Conservation (phyloP, 2,113 vertebrate genomes). For the Tilapia sparmanii region DNA sequence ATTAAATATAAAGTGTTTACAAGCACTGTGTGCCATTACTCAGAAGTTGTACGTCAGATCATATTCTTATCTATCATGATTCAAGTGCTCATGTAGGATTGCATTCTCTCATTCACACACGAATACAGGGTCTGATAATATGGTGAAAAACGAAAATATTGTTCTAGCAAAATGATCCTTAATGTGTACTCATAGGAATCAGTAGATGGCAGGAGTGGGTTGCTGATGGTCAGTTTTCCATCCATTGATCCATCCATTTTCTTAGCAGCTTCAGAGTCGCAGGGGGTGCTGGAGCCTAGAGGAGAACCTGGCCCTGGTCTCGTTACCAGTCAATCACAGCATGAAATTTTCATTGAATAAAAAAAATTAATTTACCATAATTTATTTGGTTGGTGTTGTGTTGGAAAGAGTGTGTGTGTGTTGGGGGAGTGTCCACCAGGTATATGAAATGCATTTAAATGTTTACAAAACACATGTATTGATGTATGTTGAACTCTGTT, state of each 20-base stretch:
- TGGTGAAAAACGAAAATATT: neutral
- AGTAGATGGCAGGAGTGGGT: conserved; percentile 48
- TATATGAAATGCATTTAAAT: neutral
- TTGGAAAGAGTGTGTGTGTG: neutral
- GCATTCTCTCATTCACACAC: neutral
- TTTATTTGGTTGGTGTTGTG: neutral
- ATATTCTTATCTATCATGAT: neutral
- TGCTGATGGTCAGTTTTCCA: neutral
- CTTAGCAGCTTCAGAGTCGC: neutral
- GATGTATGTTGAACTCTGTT: neutral
- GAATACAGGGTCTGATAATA: neutral
- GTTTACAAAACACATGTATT: neutral
- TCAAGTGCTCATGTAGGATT: neutral
- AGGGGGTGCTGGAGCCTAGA: neutral
- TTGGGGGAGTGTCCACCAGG: neutral
- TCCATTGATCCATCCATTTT: neutral
- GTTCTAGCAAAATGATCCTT: neutral
- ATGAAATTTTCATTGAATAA: neutral
- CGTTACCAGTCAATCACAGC: neutral
- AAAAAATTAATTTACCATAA: neutral
- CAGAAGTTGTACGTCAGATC: neutral
- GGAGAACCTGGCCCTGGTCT: neutral
- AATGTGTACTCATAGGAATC: neutral
- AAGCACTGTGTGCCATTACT: neutral
- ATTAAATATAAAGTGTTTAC: neutral